These are phyloP conservation scores for Cranoglanis bouderius DNA, from an alignment of 2,113 vertebrate species.

Conservation along the genomic window DNA sequence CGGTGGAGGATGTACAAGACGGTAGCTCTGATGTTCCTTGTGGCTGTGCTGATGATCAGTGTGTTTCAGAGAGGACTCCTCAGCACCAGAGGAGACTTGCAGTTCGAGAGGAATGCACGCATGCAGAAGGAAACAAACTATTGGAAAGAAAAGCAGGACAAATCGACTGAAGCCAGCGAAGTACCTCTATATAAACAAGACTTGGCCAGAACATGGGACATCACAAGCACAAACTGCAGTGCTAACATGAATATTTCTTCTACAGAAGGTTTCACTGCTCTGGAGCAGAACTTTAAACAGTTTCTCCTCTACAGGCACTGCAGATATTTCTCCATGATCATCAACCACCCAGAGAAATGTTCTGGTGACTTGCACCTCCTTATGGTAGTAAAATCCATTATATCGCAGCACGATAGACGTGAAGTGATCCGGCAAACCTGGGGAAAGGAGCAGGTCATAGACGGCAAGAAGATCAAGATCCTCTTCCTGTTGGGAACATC, in stretches of 20 bases:
- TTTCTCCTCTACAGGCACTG: conserved; percentile 92
- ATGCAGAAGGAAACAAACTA: conserved; percentile 62
- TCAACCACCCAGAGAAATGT: conserved; percentile 93
- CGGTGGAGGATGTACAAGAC: conserved; percentile 79
- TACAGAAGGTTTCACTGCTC: conserved; percentile 79
- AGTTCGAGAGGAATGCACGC: conserved; percentile 67
- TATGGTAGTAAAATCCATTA: conserved; percentile 90
- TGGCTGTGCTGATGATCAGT: conserved; percentile 77
- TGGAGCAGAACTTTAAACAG: conserved; percentile 86
- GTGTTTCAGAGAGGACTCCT: conserved; percentile 79
- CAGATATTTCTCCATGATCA: conserved; percentile 87
- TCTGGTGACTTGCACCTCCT: conserved; percentile 76
- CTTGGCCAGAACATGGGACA: conserved; percentile 76
- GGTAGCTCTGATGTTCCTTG: conserved; percentile 76
- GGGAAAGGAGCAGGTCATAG: conserved; percentile 81
- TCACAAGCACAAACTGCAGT: conserved; percentile 82
- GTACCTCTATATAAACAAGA: neutral
- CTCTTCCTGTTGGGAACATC: conserved; percentile 87
- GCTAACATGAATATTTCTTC: conserved; percentile 82
- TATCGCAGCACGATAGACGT: conserved; percentile 87
- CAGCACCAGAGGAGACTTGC: conserved; percentile 68
- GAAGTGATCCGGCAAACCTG: conserved; percentile 93
- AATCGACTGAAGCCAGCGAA: neutral
- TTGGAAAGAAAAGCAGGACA: conserved; percentile 76
- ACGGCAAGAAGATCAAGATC: conserved; percentile 77